Evolutionary conservation across 2,888 invertebrate species (phyloP).

Genomic region (Atherix ibis): DNA sequence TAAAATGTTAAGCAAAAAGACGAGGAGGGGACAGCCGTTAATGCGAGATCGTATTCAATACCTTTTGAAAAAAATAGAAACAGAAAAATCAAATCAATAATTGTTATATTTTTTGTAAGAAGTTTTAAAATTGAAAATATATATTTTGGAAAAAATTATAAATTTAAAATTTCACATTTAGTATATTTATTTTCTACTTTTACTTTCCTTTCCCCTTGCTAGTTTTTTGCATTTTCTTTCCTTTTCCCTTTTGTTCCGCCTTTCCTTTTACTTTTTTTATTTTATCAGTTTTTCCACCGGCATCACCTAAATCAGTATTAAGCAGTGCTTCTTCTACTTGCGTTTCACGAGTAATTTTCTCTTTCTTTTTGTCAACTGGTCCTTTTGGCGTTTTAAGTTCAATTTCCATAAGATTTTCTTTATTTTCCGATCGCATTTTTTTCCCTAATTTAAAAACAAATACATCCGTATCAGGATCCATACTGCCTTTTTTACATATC

Average conservation of each 20-base stretch:
- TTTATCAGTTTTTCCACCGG: slow-evolving; percentile 2
- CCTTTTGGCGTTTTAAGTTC: slow-evolving; percentile 59
- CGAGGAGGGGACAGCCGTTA: slow-evolving; percentile 67
- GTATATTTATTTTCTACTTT: not conserved
- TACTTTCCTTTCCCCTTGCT: slow-evolving; percentile 10
- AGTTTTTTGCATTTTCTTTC: slow-evolving; percentile 7
- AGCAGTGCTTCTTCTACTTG: slow-evolving; percentile 45
- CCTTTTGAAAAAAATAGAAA: slow-evolving; percentile 55
- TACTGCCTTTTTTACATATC: slow-evolving; percentile 29
- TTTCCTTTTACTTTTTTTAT: slow-evolving; percentile 10
- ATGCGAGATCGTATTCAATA: slow-evolving; percentile 70
- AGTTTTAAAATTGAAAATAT: not conserved
- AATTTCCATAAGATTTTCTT: slow-evolving; percentile 49
- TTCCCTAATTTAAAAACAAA: slow-evolving; percentile 60
- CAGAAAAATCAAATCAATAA: no score
- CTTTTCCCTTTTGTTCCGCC: slow-evolving; percentile 14
- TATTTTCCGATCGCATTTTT: slow-evolving; percentile 52
- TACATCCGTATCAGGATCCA: slow-evolving; percentile 53
- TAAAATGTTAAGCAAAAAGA: slow-evolving; percentile 59
- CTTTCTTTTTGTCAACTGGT: slow-evolving; percentile 39
- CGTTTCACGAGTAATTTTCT: slow-evolving; percentile 47
- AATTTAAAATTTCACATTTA: not conserved
- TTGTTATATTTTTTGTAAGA: not conserved
- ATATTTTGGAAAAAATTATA: not conserved
- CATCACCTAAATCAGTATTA: slow-evolving; percentile 1